Evolutionary conservation across 2,888 invertebrate genomes (phyloP), one percentile per base, ranked within the genome.

Genomic region (Leptogaster cylindrica): DNA sequence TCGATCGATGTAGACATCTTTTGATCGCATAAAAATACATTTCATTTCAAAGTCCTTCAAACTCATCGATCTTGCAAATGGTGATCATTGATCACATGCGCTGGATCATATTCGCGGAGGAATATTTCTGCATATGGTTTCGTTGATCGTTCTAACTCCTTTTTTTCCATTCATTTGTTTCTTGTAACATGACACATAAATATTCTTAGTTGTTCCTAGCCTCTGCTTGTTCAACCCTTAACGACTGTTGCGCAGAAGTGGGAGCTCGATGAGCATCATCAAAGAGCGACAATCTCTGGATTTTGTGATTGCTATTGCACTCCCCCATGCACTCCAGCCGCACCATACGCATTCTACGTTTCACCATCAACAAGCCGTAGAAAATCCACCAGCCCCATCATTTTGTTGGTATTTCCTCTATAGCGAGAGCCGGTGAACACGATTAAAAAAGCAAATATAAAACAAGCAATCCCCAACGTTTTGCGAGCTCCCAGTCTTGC

Each of bases 371-470:
- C 36, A 55, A 18, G 25, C n/a, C 48, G 3, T 20, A 46, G 46
- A 10, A 25, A 46, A 20, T 46, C 55, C 16, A 12, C 52, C 33
- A 33, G 41, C 41, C 58, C 58, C 58, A 41, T 36, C 39, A 41
- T 41, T 41, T 36, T 61, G 61, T n/a, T n/a, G n/a, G n/a, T 23
- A 28, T 28, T 31, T 8, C 5, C 23, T 33, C 36, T 16, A 36
- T 27, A 25, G 61, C 27, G 61, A 58, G 61, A 61, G 61, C 41
- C 58, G 58, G 39, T 16, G 44, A 27, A 41, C 61, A 44, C 61
- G 61, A 61, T 61, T 61, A 61, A 61, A 28, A 61, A 61, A 61
- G 61, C 61, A 61, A 61, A 61, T 44, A 61, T 39, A 39, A 5
- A 12, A 50, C 27, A 50, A 23, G n/a, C 50, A 50, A 25, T 16